Conservation (phyloP, 35 echinoderm and acorn worm species). For the Lytechinus variegatus region DNA sequence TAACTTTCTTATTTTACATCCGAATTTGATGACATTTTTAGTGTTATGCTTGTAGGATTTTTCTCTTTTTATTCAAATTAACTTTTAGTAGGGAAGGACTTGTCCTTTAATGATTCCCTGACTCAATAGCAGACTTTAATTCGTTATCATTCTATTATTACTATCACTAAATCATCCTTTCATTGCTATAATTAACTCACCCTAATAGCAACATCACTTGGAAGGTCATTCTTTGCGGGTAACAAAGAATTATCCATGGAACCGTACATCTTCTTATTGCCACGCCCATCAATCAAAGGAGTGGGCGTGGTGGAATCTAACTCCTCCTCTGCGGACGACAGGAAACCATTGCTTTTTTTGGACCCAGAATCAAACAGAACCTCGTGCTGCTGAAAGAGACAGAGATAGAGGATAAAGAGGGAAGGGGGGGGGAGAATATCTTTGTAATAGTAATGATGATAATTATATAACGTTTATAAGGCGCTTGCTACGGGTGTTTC, state of each 20-base stretch:
- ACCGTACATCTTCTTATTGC: neutral
- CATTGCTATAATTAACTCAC: neutral
- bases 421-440: too few species aligned
- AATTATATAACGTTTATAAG: too few species aligned
- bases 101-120: too few species aligned
- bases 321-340: neutral
- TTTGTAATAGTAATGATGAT: too few species aligned
- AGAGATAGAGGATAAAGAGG: too few species aligned
- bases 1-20: too few species aligned
- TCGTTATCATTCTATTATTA: neutral
- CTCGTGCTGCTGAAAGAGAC: neutral
- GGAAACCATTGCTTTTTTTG: neutral
- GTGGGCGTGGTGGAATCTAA: neutral
- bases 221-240: neutral
- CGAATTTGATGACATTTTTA: too few species aligned
- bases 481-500: too few species aligned
- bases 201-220: neutral
- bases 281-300: neutral
- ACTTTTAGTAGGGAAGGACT: too few species aligned
- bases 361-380: neutral
- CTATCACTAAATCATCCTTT: neutral
- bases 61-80: too few species aligned
- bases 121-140: too few species aligned
- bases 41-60: too few species aligned
- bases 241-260: neutral